These are phyloP conservation scores for Drosophila picticornis DNA, from an alignment of 2,888 invertebrate genomes.

Conservation along the genomic window DNA sequence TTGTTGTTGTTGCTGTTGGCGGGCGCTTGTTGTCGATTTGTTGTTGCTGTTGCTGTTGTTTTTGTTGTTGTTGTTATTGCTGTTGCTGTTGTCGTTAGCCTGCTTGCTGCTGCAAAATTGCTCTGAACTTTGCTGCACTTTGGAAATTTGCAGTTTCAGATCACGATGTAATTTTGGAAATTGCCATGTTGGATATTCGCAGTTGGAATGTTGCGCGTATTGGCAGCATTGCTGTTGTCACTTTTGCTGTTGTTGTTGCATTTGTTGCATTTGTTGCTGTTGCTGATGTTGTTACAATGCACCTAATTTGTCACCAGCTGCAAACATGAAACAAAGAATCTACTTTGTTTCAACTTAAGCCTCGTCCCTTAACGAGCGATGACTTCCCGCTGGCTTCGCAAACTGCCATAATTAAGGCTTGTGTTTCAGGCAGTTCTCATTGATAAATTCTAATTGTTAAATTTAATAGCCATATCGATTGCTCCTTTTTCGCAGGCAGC, in stretches of 20 bases:
- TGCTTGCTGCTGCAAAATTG: conserved; percentile 75
- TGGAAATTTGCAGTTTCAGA: conserved; percentile 80
- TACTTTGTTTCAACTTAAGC: conserved; percentile 17
- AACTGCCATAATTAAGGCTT: conserved; percentile 69
- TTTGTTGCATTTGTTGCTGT: conserved; percentile 22
- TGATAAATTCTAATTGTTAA: conserved; percentile 84
- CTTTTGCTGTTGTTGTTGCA: conserved; percentile 19
- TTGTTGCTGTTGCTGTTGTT: conserved; percentile 49
- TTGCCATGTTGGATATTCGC: conserved; percentile 75
- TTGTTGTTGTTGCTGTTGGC: conserved; percentile 53
- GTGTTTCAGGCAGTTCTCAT: conserved; percentile 51
- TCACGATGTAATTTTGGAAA: conserved; percentile 84
- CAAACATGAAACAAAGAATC: conserved; percentile 43
- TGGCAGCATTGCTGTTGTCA: conserved; percentile 11
- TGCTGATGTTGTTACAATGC: conserved; percentile 46
- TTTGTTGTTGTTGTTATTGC: conserved; percentile 29
- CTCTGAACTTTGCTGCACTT: conserved; percentile 84
- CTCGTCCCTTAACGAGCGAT: conserved; percentile 53
- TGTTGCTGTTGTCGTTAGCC: conserved; percentile 49
- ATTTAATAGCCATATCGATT: conserved; percentile 83
- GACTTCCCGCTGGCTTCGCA: conserved; percentile 64
- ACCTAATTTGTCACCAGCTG: conserved; percentile 75
- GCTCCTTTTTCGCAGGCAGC: conserved; percentile 46
- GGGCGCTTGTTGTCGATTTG: conserved; percentile 24
- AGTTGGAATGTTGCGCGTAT: conserved; percentile 49